Percentiles rank a stretch among this genome's conserved stretches.
These are phyloP conservation scores for Nesoenas mayeri DNA, from an alignment of 2,113 vertebrate genomes.

Conservation along the genomic window DNA sequence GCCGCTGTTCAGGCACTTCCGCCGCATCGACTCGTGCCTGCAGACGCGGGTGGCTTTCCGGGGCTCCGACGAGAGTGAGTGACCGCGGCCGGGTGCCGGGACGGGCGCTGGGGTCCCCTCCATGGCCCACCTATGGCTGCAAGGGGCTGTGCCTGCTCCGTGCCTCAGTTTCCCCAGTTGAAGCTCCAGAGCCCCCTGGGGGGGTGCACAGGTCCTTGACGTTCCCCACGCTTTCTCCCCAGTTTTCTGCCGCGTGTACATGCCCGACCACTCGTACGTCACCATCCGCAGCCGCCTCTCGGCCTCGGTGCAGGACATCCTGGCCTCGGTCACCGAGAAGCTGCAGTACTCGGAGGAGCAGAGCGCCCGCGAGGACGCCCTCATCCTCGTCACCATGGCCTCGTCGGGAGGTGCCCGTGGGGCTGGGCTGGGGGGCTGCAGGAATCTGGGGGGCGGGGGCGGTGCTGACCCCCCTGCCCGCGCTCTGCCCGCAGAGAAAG, in stretches of 20 bases:
- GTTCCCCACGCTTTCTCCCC: neutral
- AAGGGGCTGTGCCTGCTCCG: rapidly evolving
- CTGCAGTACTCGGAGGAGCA: slow-evolving; percentile 95
- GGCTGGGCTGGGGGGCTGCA: rapidly evolving
- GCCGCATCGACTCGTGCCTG: slow-evolving; percentile 93
- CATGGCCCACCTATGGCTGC: rapidly evolving
- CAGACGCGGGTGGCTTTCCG: slow-evolving; percentile 96
- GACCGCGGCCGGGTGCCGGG: neutral
- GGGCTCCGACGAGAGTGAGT: slow-evolving; percentile 94
- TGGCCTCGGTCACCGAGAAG: slow-evolving; percentile 91
- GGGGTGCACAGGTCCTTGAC: rapidly evolving
- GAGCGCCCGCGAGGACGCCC: slow-evolving; percentile 81
- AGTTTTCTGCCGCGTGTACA: slow-evolving; percentile 98
- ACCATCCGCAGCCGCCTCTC: slow-evolving; percentile 96
- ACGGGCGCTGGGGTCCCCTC: neutral
- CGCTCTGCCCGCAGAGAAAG: slow-evolving; percentile 82
- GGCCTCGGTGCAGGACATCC: slow-evolving; percentile 93
- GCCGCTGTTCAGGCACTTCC: slow-evolving; percentile 93
- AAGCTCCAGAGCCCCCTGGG: neutral
- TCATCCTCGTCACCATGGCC: slow-evolving; percentile 90
- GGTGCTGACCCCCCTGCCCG: neutral
- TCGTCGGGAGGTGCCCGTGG: slow-evolving; percentile 85
- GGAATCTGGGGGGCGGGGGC: rapidly evolving
- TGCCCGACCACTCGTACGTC: slow-evolving; percentile 95
- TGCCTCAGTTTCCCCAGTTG: neutral